These are phyloP conservation scores for Eulemur rubriventer DNA, from an alignment of 2,797 vertebrate genomes.

Conservation along the genomic window DNA sequence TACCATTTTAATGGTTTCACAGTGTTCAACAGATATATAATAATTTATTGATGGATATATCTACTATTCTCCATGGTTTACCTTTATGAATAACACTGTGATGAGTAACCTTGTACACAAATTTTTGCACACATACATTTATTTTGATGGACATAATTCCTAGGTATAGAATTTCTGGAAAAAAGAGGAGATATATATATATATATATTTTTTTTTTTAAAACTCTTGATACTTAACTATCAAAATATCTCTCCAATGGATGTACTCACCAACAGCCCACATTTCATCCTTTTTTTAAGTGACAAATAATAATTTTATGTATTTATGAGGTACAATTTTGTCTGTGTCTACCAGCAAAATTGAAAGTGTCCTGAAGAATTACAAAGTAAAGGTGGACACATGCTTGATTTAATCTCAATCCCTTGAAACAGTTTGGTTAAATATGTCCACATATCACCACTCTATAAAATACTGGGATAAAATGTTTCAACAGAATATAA, in stretches of 20 bases:
- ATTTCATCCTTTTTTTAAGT: neutral
- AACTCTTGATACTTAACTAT: constrained; percentile 33
- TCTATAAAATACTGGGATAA: neutral
- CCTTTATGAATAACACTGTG: constrained; percentile 49
- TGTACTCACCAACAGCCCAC: neutral
- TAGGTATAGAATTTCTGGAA: constrained; percentile 43
- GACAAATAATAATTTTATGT: neutral
- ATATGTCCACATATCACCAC: neutral
- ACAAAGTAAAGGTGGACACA: neutral
- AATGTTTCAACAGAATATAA: neutral
- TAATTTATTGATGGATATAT: neutral
- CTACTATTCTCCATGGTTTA: neutral
- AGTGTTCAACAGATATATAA: neutral
- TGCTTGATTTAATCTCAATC: neutral
- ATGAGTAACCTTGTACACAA: neutral
- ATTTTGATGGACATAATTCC: constrained; percentile 21
- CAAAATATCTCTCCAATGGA: neutral
- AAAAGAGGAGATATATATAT: neutral
- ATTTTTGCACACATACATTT: neutral
- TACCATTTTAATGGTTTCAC: constrained; percentile 21
- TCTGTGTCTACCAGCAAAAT: neutral
- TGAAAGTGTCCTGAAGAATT: neutral
- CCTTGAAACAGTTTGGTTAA: neutral
- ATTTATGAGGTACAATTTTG: neutral
- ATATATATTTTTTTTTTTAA: neutral